Percentiles rank a stretch among this genome's conserved stretches.
Conservation (phyloP, 2,797 vertebrate species). For the Spinus pinus region DNA sequence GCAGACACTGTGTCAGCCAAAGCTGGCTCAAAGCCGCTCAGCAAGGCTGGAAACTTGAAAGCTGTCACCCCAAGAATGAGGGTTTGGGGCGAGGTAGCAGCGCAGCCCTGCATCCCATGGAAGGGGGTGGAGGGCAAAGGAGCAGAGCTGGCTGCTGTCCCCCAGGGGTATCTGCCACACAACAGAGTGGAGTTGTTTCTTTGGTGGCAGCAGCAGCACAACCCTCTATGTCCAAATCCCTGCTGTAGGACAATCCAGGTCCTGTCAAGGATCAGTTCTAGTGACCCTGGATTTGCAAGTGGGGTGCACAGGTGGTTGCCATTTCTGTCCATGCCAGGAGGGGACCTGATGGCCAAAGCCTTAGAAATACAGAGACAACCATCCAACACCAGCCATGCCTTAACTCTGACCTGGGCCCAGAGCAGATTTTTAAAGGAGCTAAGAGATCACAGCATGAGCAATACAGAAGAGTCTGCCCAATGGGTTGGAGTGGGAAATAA, state of each 20-base stretch:
- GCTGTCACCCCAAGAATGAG: neutral
- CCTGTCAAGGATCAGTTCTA: neutral
- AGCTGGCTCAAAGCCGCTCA: neutral
- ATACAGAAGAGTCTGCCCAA: neutral
- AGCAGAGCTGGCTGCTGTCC: neutral
- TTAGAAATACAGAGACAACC: neutral
- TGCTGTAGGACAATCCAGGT: neutral
- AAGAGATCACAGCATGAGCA: neutral
- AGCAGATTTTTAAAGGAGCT: neutral
- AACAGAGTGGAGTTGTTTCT: accelerated
- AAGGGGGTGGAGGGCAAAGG: neutral
- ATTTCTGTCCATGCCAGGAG: neutral
- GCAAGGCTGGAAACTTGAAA: neutral
- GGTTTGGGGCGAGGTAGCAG: neutral
- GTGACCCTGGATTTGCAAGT: neutral
- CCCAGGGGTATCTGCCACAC: neutral
- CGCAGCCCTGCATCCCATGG: neutral
- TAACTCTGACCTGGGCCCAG: neutral
- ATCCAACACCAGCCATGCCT: neutral
- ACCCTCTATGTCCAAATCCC: neutral
- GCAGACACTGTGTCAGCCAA: neutral
- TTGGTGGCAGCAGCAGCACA: neutral
- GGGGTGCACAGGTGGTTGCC: neutral
- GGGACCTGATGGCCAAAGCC: neutral
- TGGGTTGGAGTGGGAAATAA: neutral